Base-by-base conservation (phyloP, 1,140 invertebrate species). In the Leptinotarsa undecemlineata region DNA sequence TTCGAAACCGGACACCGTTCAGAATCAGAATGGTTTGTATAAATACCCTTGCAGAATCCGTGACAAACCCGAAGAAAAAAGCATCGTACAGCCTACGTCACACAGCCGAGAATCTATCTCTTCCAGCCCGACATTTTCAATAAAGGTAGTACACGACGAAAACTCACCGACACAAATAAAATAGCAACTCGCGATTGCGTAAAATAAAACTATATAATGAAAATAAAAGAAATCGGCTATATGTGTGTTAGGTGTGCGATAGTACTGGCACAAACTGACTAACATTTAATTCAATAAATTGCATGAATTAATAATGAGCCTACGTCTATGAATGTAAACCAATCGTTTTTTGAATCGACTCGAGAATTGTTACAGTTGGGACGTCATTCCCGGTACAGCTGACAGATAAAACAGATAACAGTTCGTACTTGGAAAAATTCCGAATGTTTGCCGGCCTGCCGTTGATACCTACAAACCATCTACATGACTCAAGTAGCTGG, bases 391-490 rank as follows among this genome's bases (percentile, higher is more conserved):
- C 48, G n/a, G 47, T 60, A 70, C 68, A 70, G 68, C 68, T 70
- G 47, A 57, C 47, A 70, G 68, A 70, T 70, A 70, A 70, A 70
- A 70, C 48, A 51, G 68, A 70, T 70, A 70, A 70, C 67, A 48
- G 67, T 20, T 6, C 23, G 47, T 70, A 70, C 48, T 70, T 26
- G 68, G 47, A 70, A 70, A 68, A 68, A 68, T 42, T 42, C 15
- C 26, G 33, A 42, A 42, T 42, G 33, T n/a, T 47, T 68, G n/a
- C 13, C 42, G 42, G 42, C 14, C 42, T 68, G 26, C 66, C 66
- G 66, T 42, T 68, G 51, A 57, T 57, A 57, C 51, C n/a, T 57
- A 57, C 51, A 15, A 15, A 57, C 4, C 51, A 57, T 57, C 8
- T 57, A n/a, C n/a, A 57, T 57, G 51, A 57, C 51, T 57, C 51